These are phyloP conservation scores for Oophaga pumilio DNA, from an alignment of 2,113 vertebrate genomes.

Conservation along the genomic window DNA sequence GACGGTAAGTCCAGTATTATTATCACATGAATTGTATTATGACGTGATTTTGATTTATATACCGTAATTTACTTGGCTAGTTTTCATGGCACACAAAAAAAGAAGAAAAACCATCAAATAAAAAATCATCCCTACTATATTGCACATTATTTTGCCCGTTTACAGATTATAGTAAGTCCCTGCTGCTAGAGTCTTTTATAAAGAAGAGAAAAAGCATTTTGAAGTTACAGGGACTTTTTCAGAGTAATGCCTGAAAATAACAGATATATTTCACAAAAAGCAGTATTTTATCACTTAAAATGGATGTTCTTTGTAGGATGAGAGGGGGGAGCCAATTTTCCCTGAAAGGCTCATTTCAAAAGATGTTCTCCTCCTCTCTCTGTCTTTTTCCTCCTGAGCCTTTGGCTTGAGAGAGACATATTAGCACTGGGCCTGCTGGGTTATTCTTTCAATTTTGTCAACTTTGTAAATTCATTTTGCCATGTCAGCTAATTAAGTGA, in stretches of 20 bases:
- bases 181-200: neutral
- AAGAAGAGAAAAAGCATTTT: neutral
- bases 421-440: constrained; percentile 33
- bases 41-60: neutral
- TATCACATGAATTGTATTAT: neutral
- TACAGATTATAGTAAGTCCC: neutral
- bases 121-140: neutral
- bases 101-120: neutral
- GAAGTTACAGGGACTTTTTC: neutral
- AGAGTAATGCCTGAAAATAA: constrained; percentile 2
- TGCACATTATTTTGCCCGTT: neutral
- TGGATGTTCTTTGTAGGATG: constrained; percentile 9
- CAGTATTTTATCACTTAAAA: constrained; percentile 34
- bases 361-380: constrained; percentile 20
- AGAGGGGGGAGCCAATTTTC: constrained; percentile 3
- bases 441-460: constrained; percentile 43
- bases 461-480: constrained; percentile 45
- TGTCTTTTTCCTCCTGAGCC: constrained; percentile 1
- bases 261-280: constrained; percentile 34
- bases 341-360: constrained; percentile 27
- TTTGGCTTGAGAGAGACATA: constrained; percentile 9
- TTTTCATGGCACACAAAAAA: neutral
- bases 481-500: constrained; percentile 51
- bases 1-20: neutral
- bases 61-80: neutral